A percentile compares a stretch with the other conserved stretches of the same genome.
Conservation (phyloP, 2,888 invertebrate species). For the Suillia variegata region DNA sequence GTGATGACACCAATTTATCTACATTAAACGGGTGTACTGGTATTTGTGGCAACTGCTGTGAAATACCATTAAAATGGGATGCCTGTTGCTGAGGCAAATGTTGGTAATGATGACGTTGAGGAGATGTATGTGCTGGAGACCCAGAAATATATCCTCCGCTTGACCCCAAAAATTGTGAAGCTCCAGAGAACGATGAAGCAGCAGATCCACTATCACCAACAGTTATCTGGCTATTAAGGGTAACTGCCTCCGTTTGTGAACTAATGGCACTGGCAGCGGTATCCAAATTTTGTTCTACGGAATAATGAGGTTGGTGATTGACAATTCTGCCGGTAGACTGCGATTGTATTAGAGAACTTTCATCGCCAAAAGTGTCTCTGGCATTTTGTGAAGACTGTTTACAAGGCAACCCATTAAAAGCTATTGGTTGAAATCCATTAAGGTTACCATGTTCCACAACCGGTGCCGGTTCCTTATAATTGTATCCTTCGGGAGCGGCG, state of each 20-base stretch:
- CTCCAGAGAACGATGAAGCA: conserved; percentile 5
- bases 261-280: conserved; percentile 25
- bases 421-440: conserved; percentile 24
- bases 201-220: conserved; percentile 28
- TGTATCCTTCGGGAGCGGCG: conserved; percentile 33
- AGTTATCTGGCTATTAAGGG: conserved; percentile 29
- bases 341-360: conserved; percentile 28
- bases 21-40: conserved; percentile 9
- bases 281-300: conserved; percentile 18
- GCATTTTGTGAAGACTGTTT: conserved; percentile 20
- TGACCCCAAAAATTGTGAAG: conserved; percentile 22
- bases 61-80: conserved; percentile 8
- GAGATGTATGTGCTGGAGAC: conserved; percentile 1
- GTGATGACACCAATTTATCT: conserved; percentile 10
- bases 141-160: conserved; percentile 26
- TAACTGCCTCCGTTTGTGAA: conserved; percentile 24
- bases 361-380: conserved; percentile 15
- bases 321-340: conserved; percentile 40
- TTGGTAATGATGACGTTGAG: conserved; percentile 1
- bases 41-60: conserved; percentile 13
- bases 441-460: conserved; percentile 20
- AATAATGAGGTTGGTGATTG: conserved; percentile 28
- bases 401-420: conserved; percentile 26
- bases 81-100: no score
- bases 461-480: conserved; percentile 25